Percentiles rank a stretch among this genome's conserved stretches.
These are phyloP conservation scores for Chondrosia reniformis DNA, from an alignment of 37 sponge, comb jelly and placozoan species.

Conservation along the genomic window DNA sequence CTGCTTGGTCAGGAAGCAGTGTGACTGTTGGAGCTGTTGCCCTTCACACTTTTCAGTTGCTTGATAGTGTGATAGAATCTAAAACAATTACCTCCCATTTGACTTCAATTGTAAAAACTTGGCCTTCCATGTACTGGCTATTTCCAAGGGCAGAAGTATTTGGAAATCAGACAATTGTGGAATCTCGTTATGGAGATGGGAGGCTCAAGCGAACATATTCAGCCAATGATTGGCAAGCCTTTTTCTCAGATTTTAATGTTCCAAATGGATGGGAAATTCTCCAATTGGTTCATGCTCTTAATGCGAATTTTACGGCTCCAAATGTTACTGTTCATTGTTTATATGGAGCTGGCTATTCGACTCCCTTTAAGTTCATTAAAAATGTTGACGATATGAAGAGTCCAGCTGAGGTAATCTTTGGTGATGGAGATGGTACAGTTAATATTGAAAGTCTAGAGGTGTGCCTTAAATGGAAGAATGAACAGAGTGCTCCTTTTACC, in stretches of 20 bases:
- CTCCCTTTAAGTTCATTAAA: slow-evolving; percentile 8
- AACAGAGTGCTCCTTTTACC: no score
- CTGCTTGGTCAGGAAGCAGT: slow-evolving; percentile 38
- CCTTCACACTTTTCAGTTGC: not conserved
- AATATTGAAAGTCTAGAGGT: slow-evolving; percentile 45
- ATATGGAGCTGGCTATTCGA: slow-evolving; percentile 43
- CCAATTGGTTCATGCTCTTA: slow-evolving; percentile 22
- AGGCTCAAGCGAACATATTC: no score
- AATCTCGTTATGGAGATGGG: slow-evolving; percentile 27
- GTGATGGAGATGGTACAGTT: slow-evolving; percentile 77
- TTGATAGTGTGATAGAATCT: not conserved
- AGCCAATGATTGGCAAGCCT: slow-evolving; percentile 60
- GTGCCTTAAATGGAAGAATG: slow-evolving; percentile 60
- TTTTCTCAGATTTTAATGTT: slow-evolving; percentile 42
- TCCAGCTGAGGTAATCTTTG: not conserved
- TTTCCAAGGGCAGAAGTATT: slow-evolving; percentile 19
- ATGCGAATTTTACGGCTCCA: slow-evolving; percentile 33
- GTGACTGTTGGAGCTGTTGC: not conserved
- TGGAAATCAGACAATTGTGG: slow-evolving; percentile 10
- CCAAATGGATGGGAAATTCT: slow-evolving; percentile 34
- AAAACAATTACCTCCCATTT: not conserved
- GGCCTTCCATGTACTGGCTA: slow-evolving; percentile 7
- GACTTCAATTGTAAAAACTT: not conserved
- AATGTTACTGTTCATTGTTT: slow-evolving; percentile 60
- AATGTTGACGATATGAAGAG: not conserved